These are phyloP conservation scores for Agrotis clavis DNA, from an alignment of 2,888 invertebrate genomes.

Conservation along the genomic window DNA sequence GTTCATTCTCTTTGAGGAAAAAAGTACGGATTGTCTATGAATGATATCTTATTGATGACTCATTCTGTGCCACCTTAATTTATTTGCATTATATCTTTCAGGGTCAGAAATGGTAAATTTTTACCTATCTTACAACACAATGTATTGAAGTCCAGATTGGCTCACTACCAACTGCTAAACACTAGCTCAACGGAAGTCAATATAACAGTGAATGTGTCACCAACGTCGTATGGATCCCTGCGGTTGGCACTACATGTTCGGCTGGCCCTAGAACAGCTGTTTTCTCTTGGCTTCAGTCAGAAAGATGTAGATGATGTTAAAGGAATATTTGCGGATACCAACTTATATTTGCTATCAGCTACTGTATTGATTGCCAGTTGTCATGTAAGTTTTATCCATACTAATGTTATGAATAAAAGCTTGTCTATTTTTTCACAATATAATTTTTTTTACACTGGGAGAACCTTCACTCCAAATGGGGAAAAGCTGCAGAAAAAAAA, in stretches of 20 bases:
- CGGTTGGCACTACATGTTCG: constrained; percentile 95
- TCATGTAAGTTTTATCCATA: constrained; percentile 94
- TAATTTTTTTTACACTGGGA: too few species aligned
- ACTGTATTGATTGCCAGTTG: constrained; percentile 97
- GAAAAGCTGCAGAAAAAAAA: too few species aligned
- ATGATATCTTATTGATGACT: neutral
- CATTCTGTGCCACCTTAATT: neutral
- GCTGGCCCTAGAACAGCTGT: constrained; percentile 93
- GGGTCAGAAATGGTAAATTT: constrained; percentile 93
- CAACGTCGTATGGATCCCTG: constrained; percentile 95
- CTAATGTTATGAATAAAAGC: neutral
- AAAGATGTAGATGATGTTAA: constrained; percentile 99
- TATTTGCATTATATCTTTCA: constrained; percentile 66
- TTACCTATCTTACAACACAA: constrained; percentile 96
- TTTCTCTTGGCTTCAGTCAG: constrained; percentile 95
- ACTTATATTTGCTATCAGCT: constrained; percentile 96
- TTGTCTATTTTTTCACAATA: too few species aligned
- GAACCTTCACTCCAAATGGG: too few species aligned
- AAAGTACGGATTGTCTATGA: too few species aligned
- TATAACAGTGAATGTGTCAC: constrained; percentile 93
- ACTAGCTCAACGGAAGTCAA: constrained; percentile 92
- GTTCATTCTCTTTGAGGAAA: too few species aligned
- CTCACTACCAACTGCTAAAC: constrained; percentile 93
- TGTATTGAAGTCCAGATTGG: constrained; percentile 94
- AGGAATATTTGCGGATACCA: constrained; percentile 98